These are phyloP conservation scores for Ectemnius cavifrons DNA, from an alignment of 2,888 invertebrate genomes.

Conservation along the genomic window DNA sequence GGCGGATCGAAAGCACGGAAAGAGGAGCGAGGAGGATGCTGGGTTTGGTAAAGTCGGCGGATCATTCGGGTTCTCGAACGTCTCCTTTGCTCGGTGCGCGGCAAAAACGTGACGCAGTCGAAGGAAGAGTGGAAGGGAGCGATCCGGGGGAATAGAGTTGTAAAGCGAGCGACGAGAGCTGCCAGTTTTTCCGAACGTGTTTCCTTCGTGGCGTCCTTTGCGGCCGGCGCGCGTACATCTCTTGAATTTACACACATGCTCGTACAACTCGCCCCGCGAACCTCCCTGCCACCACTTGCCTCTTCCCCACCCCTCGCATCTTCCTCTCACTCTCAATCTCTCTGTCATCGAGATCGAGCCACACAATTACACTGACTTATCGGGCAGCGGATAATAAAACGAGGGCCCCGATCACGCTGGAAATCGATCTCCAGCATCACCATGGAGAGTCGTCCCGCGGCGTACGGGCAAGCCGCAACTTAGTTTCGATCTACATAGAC, in stretches of 20 bases:
- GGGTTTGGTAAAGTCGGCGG: conserved; percentile 14
- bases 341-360: background rate
- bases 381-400: conserved; percentile 1
- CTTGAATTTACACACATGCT: conserved; percentile 30
- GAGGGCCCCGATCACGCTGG: background rate
- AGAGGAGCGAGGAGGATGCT: too few species aligned
- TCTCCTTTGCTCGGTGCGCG: conserved; percentile 17
- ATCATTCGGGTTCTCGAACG: conserved; percentile 32
- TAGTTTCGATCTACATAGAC: too few species aligned
- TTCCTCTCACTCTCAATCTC: conserved; percentile 19
- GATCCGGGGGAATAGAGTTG: conserved; percentile 54
- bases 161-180: conserved; percentile 55
- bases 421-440: background rate
- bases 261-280: conserved; percentile 20
- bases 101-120: conserved; percentile 55
- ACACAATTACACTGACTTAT: background rate
- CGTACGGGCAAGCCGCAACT: too few species aligned
- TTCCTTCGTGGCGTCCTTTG: conserved; percentile 46
- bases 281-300: conserved; percentile 19
- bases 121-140: conserved; percentile 40
- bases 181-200: conserved; percentile 58
- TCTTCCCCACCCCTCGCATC: background rate
- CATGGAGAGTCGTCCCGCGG: too few species aligned
- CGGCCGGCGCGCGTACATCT: conserved; percentile 30
- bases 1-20: too few species aligned